A percentile compares a stretch with the other conserved stretches of the same genome.
phyloP scores from a whole-genome alignment of 2,888 invertebrate species.

The Drosophila percnosoma region DNA sequence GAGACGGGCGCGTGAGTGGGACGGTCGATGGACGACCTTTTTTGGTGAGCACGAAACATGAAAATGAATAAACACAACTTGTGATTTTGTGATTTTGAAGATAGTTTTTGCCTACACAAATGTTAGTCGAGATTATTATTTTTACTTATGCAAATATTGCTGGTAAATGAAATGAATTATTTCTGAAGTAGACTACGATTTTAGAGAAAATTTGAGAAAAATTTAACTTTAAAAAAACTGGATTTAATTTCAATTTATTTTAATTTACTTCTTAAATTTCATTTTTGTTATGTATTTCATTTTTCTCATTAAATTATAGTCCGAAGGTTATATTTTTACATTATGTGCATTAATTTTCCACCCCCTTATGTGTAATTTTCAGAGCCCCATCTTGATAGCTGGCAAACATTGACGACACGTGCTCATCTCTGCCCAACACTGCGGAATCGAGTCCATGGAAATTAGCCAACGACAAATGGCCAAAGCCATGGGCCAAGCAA shows the following conservation, averaged over 20 bases:
- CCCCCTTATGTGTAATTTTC: neutral
- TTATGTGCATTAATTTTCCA: neutral
- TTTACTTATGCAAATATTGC: neutral
- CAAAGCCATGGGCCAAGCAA: constrained; percentile 31
- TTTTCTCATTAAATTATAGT: neutral
- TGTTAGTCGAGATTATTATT: neutral
- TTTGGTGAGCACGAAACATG: neutral
- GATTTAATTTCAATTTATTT: neutral
- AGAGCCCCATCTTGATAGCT: neutral
- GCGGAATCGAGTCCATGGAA: constrained; percentile 6
- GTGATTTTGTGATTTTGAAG: neutral
- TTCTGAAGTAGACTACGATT: neutral
- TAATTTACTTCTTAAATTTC: neutral
- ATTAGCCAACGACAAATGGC: constrained; percentile 40
- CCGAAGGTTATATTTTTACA: neutral
- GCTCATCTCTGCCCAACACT: constrained; percentile 6
- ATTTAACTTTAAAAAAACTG: rapidly evolving
- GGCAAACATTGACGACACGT: neutral
- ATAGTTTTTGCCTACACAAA: neutral
- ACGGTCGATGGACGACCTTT: neutral
- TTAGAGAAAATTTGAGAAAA: neutral
- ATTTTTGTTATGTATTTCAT: neutral
- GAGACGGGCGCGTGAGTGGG: constrained; percentile 11
- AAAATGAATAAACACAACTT: neutral
- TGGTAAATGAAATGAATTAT: neutral